Base-by-base conservation (phyloP, 2,888 invertebrate species). In the Nomada goodeniana region DNA sequence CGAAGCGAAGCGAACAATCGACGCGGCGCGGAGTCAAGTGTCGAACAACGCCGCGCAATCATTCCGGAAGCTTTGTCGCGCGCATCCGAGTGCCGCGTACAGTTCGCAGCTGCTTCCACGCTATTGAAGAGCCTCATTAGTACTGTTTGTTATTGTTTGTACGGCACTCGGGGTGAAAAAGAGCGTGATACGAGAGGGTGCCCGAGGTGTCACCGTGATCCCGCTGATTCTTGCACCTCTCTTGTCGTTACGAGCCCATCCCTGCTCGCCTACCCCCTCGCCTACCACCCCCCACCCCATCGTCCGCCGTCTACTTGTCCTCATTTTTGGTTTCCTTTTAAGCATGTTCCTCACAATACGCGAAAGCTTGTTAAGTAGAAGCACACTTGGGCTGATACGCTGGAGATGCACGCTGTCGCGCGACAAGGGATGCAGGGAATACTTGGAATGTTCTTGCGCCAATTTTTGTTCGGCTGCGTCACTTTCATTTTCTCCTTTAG, bases 321-420 rank as follows among this genome's bases (percentile, higher is more conserved):
- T 87, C 91, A 92, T 93, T 93, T 93, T 93, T 93, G 92, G 93
- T 93, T 93, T 93, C 92, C 92, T 93, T 93, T 93, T 93, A 93
- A 93, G 91, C 91, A 93, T 91, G 91, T 89, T 88, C 88, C 90
- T 90, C 91, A 91, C 92, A 92, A 93, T 93, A 92, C 90, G 90
- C 89, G 91, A 92, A 93, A 91, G 93, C 93, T 93, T 93, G 93
- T 93, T 93, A 93, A 92, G 89, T 91, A 92, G 84, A 92, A 93
- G 92, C 88, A 91, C 90, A 92, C 93, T 93, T 91, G 91, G 89
- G 89, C 89, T 89, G 92, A 91, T 92, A 90, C 88, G 87, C 84
- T 36, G 83, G 88, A 85, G 82, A 80, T 84, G 76, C 55, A 55
- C 68, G 72, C 71, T 82, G 86, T 76, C 82, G 82, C 82, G 82